Conservation (phyloP, 92 coral and sea anemone genomes). For the Heliopora coerulea region DNA sequence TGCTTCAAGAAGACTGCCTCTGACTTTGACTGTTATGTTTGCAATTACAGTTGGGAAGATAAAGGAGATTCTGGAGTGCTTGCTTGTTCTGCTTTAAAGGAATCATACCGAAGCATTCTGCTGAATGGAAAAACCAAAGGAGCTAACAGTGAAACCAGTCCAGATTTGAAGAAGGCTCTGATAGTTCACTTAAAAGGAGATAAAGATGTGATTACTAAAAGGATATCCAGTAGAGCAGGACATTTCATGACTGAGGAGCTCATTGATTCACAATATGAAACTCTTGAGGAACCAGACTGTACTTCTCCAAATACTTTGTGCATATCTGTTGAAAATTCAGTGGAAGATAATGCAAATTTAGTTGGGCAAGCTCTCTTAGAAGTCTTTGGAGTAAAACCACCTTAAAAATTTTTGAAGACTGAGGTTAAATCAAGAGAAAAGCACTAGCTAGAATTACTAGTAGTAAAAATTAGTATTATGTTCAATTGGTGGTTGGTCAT, state of each 20-base stretch:
- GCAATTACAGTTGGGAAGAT: constrained; percentile 72
- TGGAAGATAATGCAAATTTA: constrained; percentile 54
- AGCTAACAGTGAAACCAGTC: constrained; percentile 20
- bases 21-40: no score
- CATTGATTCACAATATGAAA: constrained; percentile 77
- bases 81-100: constrained; percentile 91
- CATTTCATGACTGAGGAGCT: constrained; percentile 76
- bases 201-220: constrained; percentile 64
- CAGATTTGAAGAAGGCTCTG: constrained; percentile 46
- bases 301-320: constrained; percentile 46
- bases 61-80: constrained; percentile 77
- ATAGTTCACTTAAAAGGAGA: constrained; percentile 74
- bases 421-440: no score
- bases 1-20: no score
- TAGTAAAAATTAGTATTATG: no score
- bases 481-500: no score
- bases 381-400: not conserved
- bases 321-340: constrained; percentile 61
- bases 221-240: constrained; percentile 62
- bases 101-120: constrained; percentile 73
- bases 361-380: not conserved
- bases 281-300: constrained; percentile 63
- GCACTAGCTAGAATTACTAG: no score
- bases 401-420: no score
- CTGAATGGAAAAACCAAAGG: constrained; percentile 59